Base-by-base conservation (phyloP, 2,888 invertebrate genomes). In the Ormyrus labotus region DNA sequence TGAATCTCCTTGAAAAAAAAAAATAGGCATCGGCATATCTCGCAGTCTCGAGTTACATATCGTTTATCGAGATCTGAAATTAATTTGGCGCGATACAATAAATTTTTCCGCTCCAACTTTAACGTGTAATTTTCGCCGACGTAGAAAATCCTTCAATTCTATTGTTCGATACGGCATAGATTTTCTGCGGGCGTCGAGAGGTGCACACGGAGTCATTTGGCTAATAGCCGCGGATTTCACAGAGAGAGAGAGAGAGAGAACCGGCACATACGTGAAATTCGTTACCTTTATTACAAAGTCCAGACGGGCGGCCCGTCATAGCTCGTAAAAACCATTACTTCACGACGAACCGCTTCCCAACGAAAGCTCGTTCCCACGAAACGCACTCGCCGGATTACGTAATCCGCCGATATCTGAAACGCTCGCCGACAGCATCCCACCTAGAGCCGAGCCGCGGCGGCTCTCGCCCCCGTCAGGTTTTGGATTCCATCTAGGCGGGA, bases 301-400 rank as follows among this genome's bases (percentile, higher is more conserved):
- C 65, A 9, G 60, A 34, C 9, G 34, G 55, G 51, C 57, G 34
- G 58, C 48, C 13, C 60, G 58, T 13, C 65, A 34, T 13, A 51
- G 13, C 63, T 74, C 61, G 64, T 72, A 73, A 74, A 69, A 72
- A 74, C 64, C 11, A 77, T 69, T 79, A 69, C 67, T 58, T 13
- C 72, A 68, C 71, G 50, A 9, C 7, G 19, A n/a, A n/a, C 10
- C 61, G 50, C 73, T 34, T 34, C 34, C 34, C 34, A 55, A 65
- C 47, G 47, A 63, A 72, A 78, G 78, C 63, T 73, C 73, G 48
- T 80, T 80, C 80, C 80, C 80, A 80, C 74, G 80, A 47, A n/a
- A 19, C 53, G 13, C 69, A 57, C 57, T 50, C 45, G 51, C 53
- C 65, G 10, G 10, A 1, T 74, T 47, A 74, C 74, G 74, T 53